phyloP scores from a whole-genome alignment of 2,888 invertebrate genomes.

The Therioaphis trifolii region DNA sequence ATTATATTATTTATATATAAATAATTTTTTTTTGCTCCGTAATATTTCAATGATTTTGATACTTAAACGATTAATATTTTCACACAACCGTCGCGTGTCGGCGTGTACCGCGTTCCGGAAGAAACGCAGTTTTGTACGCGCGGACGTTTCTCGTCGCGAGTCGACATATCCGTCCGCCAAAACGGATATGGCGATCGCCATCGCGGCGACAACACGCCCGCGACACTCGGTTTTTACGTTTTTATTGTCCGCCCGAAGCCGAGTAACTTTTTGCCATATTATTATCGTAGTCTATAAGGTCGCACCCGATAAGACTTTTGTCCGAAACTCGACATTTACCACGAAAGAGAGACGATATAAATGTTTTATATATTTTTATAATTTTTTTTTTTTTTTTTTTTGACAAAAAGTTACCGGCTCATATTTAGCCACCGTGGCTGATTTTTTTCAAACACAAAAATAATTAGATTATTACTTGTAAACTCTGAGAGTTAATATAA shows the following conservation, averaged over 20 bases:
- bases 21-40: too few relatives aligned
- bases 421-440: slow-evolving; percentile 57
- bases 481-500: slow-evolving; percentile 66
- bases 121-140: not conserved
- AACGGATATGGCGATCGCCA: not conserved
- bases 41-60: too few relatives aligned
- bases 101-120: too few relatives aligned
- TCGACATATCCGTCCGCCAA: not conserved
- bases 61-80: too few relatives aligned
- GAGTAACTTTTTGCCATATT: slow-evolving; percentile 62
- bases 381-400: too few relatives aligned
- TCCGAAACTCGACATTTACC: slow-evolving; percentile 2
- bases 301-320: not conserved
- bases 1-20: too few relatives aligned
- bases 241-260: slow-evolving; percentile 3
- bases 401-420: slow-evolving; percentile 59
- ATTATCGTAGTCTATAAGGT: not conserved
- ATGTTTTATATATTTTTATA: too few relatives aligned
- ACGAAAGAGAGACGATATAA: slow-evolving; percentile 30
- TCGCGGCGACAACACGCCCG: not conserved
- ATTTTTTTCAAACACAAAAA: slow-evolving; percentile 61
- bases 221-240: slow-evolving; percentile 15
- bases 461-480: slow-evolving; percentile 64
- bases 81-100: too few relatives aligned
- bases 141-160: not conserved